These are phyloP conservation scores for Ceyx margarethae DNA, from an alignment of 2,113 vertebrate species.

Conservation along the genomic window DNA sequence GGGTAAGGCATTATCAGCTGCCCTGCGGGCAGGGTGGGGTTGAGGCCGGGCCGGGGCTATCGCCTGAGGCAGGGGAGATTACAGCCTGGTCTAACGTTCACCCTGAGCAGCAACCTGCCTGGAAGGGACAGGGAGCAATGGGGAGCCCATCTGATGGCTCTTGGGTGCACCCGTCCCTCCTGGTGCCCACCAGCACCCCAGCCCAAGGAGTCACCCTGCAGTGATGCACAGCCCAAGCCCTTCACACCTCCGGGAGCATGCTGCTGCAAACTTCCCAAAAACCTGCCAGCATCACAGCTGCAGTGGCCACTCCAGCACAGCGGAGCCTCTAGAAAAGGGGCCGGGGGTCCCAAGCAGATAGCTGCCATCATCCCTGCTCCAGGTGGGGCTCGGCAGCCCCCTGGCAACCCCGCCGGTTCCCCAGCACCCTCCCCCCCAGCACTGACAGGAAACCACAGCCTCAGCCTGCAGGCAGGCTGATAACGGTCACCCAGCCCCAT, in stretches of 20 bases:
- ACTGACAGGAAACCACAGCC: conserved; percentile 46
- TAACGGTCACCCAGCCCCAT: conserved; percentile 50
- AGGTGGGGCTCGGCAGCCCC: neutral
- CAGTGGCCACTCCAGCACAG: neutral
- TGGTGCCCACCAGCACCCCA: fast-evolving
- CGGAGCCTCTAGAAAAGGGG: neutral
- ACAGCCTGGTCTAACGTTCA: neutral
- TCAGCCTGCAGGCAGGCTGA: conserved; percentile 32
- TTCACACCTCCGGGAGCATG: fast-evolving
- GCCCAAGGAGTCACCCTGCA: no score
- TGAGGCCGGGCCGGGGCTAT: neutral
- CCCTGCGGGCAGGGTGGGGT: neutral
- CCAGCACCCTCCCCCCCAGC: neutral
- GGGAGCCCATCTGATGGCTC: neutral
- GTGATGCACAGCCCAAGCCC: fast-evolving
- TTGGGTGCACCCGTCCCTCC: fast-evolving
- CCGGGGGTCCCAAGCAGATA: fast-evolving
- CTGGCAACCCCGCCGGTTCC: neutral
- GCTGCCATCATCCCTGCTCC: neutral
- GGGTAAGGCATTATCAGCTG: neutral
- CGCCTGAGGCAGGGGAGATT: conserved; percentile 24
- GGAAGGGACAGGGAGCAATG: neutral
- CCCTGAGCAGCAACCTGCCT: neutral
- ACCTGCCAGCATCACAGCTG: neutral
- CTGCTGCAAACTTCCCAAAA: neutral